phyloP scores from a whole-genome alignment of 2,113 vertebrate species.

The Peromyscus maniculatus region DNA sequence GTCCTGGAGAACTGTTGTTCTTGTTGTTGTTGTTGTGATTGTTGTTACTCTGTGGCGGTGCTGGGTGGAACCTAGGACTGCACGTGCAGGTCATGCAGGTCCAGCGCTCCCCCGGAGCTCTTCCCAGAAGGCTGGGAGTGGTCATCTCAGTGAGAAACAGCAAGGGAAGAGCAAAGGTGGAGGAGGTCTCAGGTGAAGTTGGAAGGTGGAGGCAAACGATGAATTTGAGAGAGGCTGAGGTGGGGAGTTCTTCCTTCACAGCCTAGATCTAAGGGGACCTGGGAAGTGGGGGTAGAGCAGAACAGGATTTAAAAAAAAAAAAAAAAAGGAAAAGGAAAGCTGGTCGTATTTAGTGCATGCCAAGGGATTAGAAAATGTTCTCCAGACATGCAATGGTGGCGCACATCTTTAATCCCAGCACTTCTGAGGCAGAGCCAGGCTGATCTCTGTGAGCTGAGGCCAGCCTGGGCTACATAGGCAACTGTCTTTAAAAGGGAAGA shows the following conservation, averaged over 20 bases:
- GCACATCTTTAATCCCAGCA: background rate
- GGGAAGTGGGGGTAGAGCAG: rapidly evolving
- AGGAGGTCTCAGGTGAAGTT: background rate
- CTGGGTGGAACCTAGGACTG: no score
- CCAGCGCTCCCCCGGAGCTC: background rate
- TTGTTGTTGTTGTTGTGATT: background rate
- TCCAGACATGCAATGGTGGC: no score
- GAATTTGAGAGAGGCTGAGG: background rate
- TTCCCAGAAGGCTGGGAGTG: background rate
- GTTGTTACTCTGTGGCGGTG: background rate
- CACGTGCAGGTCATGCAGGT: background rate
- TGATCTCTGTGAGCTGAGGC: no score
- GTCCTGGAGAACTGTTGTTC: background rate
- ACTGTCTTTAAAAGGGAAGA: background rate
- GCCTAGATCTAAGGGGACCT: background rate
- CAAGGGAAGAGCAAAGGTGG: background rate
- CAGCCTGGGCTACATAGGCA: background rate
- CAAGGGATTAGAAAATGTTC: no score
- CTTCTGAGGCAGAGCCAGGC: background rate
- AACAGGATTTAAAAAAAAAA: background rate
- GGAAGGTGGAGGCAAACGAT: background rate
- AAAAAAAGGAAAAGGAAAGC: background rate
- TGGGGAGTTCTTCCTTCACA: background rate
- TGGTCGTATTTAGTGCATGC: background rate
- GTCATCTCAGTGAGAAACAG: background rate